phyloP scores from a whole-genome alignment of 1,140 invertebrate species.

The Muscidifurax raptorellus region DNA sequence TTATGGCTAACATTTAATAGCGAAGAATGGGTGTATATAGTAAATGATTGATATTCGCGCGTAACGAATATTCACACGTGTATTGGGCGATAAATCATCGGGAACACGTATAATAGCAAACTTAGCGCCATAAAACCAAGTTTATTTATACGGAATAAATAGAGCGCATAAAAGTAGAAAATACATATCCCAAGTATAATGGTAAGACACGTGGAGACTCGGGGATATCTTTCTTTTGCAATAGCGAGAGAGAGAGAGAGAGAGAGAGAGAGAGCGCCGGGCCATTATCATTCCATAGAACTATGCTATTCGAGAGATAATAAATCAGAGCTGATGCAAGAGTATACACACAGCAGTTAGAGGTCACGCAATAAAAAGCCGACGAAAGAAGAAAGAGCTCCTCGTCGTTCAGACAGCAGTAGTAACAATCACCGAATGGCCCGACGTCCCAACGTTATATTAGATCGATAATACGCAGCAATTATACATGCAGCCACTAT shows the following conservation, averaged over 20 bases:
- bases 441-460: not conserved
- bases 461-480: not conserved
- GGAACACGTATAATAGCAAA: not conserved
- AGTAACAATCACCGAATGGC: not conserved
- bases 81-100: too few relatives aligned
- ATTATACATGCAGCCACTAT: not conserved
- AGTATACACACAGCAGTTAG: not conserved
- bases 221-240: not conserved
- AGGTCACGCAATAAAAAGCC: not conserved
- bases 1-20: not conserved
- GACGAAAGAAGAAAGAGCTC: too few relatives aligned
- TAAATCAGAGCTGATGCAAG: not conserved
- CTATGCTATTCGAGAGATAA: not conserved
- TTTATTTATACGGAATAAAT: not conserved
- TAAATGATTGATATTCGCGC: not conserved
- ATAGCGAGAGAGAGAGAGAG: too few relatives aligned
- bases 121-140: not conserved
- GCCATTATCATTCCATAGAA: not conserved
- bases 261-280: not conserved
- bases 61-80: not conserved
- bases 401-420: not conserved
- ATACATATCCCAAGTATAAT: not conserved
- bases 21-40: not conserved
- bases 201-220: not conserved
- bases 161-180: not conserved